Conservation (phyloP, 2,797 vertebrate genomes). For the Mus caroli region DNA sequence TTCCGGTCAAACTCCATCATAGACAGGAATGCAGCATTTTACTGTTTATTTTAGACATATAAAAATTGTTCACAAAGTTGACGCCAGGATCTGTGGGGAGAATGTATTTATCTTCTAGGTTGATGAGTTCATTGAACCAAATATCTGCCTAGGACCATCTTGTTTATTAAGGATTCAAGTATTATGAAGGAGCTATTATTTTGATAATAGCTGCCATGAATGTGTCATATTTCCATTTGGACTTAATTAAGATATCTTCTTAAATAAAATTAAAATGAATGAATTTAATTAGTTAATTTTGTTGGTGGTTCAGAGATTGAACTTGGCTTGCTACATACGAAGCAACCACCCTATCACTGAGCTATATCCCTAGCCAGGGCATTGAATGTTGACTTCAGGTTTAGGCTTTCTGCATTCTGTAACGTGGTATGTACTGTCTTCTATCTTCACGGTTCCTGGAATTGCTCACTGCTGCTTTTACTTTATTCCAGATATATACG, state of each 20-base stretch:
- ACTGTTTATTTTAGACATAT: not conserved
- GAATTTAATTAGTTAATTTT: not conserved
- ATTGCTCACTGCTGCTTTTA: not conserved
- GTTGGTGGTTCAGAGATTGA: not conserved
- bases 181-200: constrained; percentile 14
- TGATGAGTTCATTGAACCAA: not conserved
- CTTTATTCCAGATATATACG: not conserved
- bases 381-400: constrained; percentile 19
- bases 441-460: not conserved
- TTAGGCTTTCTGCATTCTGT: not conserved
- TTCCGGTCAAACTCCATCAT: constrained; percentile 8
- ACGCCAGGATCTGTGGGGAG: constrained; percentile 1
- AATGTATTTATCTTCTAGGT: constrained; percentile 5
- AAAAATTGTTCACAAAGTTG: not conserved
- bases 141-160: not conserved
- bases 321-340: not conserved
- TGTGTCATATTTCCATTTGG: not conserved
- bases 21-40: not conserved
- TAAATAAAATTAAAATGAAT: constrained; percentile 46
- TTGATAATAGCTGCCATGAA: constrained; percentile 6
- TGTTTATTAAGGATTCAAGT: constrained; percentile 47
- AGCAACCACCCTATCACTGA: not conserved
- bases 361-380: not conserved
- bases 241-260: constrained; percentile 44
- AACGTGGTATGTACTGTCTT: not conserved